These are phyloP conservation scores for Eriosoma lanigerum DNA, from an alignment of 1,140 invertebrate genomes.

Conservation along the genomic window DNA sequence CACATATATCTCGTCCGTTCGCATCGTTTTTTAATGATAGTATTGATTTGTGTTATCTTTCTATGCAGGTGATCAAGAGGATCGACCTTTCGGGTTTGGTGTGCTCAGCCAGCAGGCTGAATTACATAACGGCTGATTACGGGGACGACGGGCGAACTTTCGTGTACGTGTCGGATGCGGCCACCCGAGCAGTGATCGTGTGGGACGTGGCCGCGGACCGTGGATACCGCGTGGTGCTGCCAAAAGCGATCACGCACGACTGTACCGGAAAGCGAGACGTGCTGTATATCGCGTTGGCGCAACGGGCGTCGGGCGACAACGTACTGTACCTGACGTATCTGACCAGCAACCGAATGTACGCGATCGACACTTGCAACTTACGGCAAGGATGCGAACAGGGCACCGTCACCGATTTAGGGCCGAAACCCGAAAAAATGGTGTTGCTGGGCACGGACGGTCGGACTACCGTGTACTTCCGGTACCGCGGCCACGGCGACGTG, in stretches of 20 bases:
- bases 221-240: conserved; percentile 58
- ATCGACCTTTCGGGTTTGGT: conserved; percentile 64
- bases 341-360: conserved; percentile 62
- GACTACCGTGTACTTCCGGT: conserved; percentile 64
- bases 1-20: too few species aligned
- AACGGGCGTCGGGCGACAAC: conserved; percentile 60
- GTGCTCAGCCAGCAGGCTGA: conserved; percentile 61
- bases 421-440: conserved; percentile 63
- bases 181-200: conserved; percentile 65
- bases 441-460: conserved; percentile 66
- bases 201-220: conserved; percentile 64
- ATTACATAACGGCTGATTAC: conserved; percentile 67
- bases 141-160: conserved; percentile 60
- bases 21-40: too few species aligned
- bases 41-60: too few species aligned
- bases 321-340: conserved; percentile 66
- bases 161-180: conserved; percentile 66
- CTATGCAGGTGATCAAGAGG: conserved; percentile 63
- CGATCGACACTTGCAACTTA: conserved; percentile 61
- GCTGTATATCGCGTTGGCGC: conserved; percentile 63
- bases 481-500: conserved; percentile 62
- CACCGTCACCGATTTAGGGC: conserved; percentile 62
- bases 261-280: conserved; percentile 60
- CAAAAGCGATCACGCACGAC: conserved; percentile 58
- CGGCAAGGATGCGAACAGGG: conserved; percentile 60